phyloP scores from a whole-genome alignment of 2,888 invertebrate species.

The Drepanosiphum platanoidis region DNA sequence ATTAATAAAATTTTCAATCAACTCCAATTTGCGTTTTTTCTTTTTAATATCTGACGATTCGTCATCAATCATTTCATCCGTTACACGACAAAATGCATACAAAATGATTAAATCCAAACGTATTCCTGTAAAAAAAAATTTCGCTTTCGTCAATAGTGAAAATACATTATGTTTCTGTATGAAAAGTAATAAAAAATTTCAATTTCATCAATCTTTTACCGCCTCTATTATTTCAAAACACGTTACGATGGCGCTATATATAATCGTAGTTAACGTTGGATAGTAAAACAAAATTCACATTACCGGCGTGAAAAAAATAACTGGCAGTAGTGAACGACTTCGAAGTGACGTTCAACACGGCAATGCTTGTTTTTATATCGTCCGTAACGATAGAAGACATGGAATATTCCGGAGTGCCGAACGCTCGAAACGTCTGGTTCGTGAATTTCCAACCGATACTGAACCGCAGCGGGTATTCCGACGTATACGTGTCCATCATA shows the following conservation, averaged over 20 bases:
- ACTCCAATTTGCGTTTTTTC: background rate
- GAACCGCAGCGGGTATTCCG: background rate
- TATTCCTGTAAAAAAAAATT: conserved; percentile 35
- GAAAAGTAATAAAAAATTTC: too few relatives aligned
- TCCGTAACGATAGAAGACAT: background rate
- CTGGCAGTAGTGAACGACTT: conserved; percentile 27
- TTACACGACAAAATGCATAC: too few relatives aligned
- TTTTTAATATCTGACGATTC: background rate
- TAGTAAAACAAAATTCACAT: conserved; percentile 12
- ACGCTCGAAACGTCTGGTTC: background rate
- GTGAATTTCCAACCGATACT: background rate
- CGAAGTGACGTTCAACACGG: background rate
- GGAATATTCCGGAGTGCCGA: background rate
- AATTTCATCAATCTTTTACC: too few relatives aligned
- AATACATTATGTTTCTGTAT: background rate
- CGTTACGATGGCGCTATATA: background rate
- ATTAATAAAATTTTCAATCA: conserved; percentile 18
- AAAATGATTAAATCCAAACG: conserved; percentile 41
- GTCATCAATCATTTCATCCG: conserved; percentile 48
- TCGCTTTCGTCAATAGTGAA: too few relatives aligned
- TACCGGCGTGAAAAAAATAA: too few relatives aligned
- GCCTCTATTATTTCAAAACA: background rate
- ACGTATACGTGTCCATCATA: conserved; percentile 2
- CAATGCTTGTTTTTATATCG: conserved; percentile 20
- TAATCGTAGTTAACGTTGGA: background rate